Evolutionary conservation across 2,113 vertebrate species (phyloP).

Genomic region (Nothocercus julius): DNA sequence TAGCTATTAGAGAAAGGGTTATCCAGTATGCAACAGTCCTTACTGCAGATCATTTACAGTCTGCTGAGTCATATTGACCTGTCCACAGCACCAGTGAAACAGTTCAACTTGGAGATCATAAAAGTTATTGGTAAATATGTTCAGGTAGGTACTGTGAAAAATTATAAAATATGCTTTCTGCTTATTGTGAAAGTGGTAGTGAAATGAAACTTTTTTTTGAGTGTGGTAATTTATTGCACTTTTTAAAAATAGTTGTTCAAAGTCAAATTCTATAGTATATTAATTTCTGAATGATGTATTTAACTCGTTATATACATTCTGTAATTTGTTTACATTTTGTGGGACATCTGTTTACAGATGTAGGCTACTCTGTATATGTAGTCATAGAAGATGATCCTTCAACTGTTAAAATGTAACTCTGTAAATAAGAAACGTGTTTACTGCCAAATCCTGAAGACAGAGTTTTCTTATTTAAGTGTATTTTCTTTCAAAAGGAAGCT

Average conservation of each 20-base stretch:
- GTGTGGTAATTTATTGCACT: background rate
- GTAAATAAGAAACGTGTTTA: background rate
- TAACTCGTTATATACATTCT: background rate
- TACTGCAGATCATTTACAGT: conserved; percentile 96
- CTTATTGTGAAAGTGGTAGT: background rate
- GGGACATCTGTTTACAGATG: background rate
- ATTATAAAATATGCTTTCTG: background rate
- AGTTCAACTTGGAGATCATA: conserved; percentile 99
- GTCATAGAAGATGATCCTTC: background rate
- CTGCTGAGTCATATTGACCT: conserved; percentile 95
- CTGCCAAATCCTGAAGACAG: background rate
- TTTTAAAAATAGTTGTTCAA: background rate
- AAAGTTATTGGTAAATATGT: conserved; percentile 99
- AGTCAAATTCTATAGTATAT: background rate
- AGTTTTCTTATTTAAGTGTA: background rate
- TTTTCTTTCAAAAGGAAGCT: background rate
- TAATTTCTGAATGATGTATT: background rate
- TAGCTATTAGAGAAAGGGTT: conserved; percentile 96
- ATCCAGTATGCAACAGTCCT: conserved; percentile 94
- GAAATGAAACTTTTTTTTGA: background rate
- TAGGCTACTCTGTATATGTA: background rate
- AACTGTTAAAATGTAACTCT: background rate
- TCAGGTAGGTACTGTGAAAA: conserved; percentile 83
- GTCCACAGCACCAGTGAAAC: conserved; percentile 92
- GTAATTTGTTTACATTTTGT: background rate